Evolutionary conservation across 2,113 vertebrate species (phyloP).

Genomic region (Heterotis niloticus): DNA sequence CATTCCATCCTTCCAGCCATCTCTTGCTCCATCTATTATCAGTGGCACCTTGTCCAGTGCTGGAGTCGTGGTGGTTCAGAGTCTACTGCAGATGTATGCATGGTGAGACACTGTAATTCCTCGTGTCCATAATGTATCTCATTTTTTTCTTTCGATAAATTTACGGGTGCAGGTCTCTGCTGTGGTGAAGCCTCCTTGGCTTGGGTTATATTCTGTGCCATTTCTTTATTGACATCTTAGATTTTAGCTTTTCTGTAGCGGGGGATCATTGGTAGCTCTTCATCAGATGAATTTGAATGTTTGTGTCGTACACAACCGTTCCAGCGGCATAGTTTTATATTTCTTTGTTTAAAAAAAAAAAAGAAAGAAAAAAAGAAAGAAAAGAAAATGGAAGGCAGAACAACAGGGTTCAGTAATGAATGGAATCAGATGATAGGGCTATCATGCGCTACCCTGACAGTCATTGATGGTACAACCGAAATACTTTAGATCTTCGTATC

Average conservation of each 20-base stretch:
- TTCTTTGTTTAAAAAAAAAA: conserved; percentile 30
- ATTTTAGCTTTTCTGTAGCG: neutral
- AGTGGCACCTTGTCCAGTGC: no score
- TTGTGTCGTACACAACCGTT: no score
- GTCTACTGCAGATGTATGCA: no score
- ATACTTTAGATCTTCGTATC: neutral
- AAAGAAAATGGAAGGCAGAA: neutral
- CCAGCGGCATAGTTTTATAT: no score
- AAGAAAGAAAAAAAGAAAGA: no score
- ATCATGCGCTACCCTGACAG: neutral
- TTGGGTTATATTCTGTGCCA: neutral
- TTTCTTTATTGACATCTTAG: conserved; percentile 20
- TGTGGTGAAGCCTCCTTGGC: neutral
- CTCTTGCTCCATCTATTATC: no score
- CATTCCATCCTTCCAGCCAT: no score
- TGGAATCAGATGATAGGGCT: conserved; percentile 1
- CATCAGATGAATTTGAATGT: conserved; percentile 22
- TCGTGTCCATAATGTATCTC: neutral
- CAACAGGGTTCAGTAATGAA: conserved; percentile 7
- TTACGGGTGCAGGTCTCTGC: no score
- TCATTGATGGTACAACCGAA: neutral
- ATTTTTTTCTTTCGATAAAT: neutral
- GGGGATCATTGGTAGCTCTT: neutral
- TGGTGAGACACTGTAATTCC: neutral
- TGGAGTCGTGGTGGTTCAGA: no score